Base-by-base conservation (phyloP, 2,113 vertebrate genomes). In the Aix galericulata region DNA sequence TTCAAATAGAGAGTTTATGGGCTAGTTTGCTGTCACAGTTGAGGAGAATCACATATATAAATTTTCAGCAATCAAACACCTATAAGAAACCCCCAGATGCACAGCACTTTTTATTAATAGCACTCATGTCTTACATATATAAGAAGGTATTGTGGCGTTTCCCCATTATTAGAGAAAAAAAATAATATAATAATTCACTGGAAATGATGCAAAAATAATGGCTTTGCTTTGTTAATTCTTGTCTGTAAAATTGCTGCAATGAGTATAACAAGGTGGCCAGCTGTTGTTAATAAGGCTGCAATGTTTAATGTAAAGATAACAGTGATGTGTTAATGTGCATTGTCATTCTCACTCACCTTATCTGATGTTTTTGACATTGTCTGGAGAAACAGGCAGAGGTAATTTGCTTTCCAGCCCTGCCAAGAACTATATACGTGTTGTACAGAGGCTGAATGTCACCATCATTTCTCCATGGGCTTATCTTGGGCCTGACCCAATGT, bases 341-440 rank as follows among this genome's bases (percentile, higher is more conserved):
- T 92, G 74, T 80, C 74, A 73, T 60, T 79, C 53, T 87, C 77
- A 48, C 58, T 91, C 71, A 82, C 44, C 12, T 76, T 87, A 91
- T 82, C 66, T 92, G 84, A 40, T 87, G 36, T 79, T 74, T 94
- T 91, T 94, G 87, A 76, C 78, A 42, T 73, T 76, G 73, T 89
- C 69, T 91, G 44, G 58, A 66, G 84, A 91, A 93, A 58, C 29
- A 60, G 34, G 32, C 38, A 89, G 86, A 86, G 48, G n/a, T 80
- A 82, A 79, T 91, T 93, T 86, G 29, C 44, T 87, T 91, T 69
- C 53, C 29, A 4, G 2, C 64, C 11, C 34, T 89, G 66, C 5
- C 6, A 34, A 62, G 55, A 69, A 48, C 84, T 77, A 60, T 34
- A 7, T 59, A 10, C 58, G 5, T 48, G 58, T 17, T 42, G 34